Evolutionary conservation across 2,797 vertebrate genomes (phyloP).

Genomic region (Enteromius thamalakanensis): DNA sequence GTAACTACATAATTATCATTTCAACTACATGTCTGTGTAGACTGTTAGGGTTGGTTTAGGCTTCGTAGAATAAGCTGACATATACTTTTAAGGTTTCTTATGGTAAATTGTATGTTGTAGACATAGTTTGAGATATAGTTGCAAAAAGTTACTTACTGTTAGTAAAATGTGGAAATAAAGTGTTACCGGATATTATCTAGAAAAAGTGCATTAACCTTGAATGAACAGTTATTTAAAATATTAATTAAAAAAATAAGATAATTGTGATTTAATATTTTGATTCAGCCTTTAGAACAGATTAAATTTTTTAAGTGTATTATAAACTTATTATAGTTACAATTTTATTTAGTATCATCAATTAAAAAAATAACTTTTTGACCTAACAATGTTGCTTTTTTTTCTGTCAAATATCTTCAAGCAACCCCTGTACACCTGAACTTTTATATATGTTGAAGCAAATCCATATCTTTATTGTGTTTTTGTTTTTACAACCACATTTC

Average conservation of each 20-base stretch:
- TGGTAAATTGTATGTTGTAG: too few species aligned
- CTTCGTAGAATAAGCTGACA: too few species aligned
- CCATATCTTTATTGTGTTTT: neutral
- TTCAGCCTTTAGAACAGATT: neutral
- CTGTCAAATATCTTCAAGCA: neutral
- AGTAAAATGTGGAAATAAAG: too few species aligned
- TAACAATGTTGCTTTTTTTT: neutral
- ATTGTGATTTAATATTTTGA: neutral
- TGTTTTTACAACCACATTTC: conserved; percentile 42
- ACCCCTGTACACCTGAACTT: neutral
- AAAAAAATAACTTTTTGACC: neutral
- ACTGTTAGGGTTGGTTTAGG: too few species aligned
- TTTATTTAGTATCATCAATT: neutral
- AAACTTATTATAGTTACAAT: neutral
- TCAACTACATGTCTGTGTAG: too few species aligned
- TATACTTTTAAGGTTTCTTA: too few species aligned
- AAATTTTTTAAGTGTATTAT: neutral
- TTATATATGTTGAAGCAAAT: neutral
- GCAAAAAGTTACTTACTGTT: too few species aligned
- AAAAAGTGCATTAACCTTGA: too few species aligned
- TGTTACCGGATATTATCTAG: too few species aligned
- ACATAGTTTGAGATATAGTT: too few species aligned
- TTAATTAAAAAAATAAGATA: neutral
- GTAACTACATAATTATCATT: too few species aligned
- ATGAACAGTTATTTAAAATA: too few species aligned